Percentiles rank a stretch among this genome's conserved stretches.
Evolutionary conservation across 2,113 vertebrate genomes (phyloP).

Genomic region (Lichenostomus cassidix): DNA sequence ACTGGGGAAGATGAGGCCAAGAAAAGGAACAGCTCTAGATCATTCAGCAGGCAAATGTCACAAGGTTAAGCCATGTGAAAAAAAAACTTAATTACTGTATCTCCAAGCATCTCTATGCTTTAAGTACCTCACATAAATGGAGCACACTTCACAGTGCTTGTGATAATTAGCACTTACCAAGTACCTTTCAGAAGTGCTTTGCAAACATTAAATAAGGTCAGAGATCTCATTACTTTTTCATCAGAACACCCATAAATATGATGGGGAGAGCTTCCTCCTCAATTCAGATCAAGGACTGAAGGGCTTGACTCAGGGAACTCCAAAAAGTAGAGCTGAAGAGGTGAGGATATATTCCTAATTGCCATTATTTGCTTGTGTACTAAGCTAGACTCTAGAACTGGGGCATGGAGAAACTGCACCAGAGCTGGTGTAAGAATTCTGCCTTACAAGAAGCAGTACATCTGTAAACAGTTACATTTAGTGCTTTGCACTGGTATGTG

Average conservation of each 20-base stretch:
- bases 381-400: not conserved
- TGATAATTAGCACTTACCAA: conserved; percentile 12
- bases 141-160: not conserved
- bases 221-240: not conserved
- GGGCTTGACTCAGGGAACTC: not conserved
- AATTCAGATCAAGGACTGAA: not conserved
- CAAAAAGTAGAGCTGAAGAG: not conserved
- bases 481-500: not conserved
- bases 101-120: not conserved
- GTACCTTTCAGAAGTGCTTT: conserved; percentile 4
- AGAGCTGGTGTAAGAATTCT: not conserved
- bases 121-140: not conserved
- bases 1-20: not conserved
- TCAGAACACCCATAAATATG: not conserved
- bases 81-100: not conserved
- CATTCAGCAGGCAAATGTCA: not conserved
- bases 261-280: not conserved
- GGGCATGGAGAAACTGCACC: not conserved
- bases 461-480: not conserved
- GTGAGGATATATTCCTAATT: not conserved
- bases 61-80: conserved; percentile 7
- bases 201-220: not conserved
- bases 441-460: not conserved
- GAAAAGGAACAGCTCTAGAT: not conserved
- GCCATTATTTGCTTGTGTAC: not conserved